These are phyloP conservation scores for Euleptes europaea DNA, from an alignment of 2,113 vertebrate species.

Conservation along the genomic window DNA sequence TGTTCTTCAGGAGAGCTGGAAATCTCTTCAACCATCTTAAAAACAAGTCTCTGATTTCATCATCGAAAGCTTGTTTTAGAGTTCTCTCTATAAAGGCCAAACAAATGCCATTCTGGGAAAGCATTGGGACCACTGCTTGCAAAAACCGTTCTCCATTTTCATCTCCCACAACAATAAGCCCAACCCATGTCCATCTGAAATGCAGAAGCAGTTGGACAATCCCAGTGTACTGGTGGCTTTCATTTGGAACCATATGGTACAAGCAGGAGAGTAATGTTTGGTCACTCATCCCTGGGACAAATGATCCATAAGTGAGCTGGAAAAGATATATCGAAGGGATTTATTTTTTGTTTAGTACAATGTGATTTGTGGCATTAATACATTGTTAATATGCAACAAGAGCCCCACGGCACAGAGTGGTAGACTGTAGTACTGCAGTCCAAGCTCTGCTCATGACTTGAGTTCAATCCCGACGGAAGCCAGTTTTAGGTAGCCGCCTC, in stretches of 20 bases:
- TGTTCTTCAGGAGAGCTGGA: background rate
- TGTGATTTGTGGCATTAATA: no score
- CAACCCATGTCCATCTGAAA: background rate
- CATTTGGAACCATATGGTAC: slow-evolving; percentile 2
- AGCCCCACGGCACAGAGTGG: no score
- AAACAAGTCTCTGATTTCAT: background rate
- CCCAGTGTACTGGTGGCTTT: background rate
- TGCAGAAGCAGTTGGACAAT: background rate
- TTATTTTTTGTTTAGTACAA: no score
- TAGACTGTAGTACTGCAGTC: no score
- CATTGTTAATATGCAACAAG: no score
- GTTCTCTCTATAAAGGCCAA: background rate
- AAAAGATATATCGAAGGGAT: background rate
- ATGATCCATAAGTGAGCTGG: background rate
- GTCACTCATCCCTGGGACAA: background rate
- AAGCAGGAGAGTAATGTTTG: background rate
- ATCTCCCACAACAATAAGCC: background rate
- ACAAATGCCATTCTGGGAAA: background rate
- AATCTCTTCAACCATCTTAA: background rate
- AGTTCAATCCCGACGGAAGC: no score
- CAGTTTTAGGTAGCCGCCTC: no score
- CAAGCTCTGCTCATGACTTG: no score
- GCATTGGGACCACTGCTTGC: background rate
- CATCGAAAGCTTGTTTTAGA: background rate
- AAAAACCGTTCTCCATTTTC: background rate